phyloP scores from a whole-genome alignment of 2,888 invertebrate species.

The Copidosoma aretas region DNA sequence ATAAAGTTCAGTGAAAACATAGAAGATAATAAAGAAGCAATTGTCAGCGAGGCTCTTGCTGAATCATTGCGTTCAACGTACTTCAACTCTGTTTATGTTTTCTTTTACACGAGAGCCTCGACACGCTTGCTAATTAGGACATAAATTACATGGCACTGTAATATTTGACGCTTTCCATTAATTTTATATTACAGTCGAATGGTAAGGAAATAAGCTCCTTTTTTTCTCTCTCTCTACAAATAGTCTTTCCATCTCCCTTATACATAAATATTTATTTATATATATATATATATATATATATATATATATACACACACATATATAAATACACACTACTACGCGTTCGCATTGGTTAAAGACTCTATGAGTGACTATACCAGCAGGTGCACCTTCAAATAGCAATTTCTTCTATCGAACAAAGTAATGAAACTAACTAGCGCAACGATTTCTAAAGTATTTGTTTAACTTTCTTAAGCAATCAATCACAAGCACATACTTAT shows the following conservation, averaged over 20 bases:
- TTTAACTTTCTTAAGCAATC: conserved; percentile 38
- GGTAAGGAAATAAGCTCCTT: conserved; percentile 36
- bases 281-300: conserved; percentile 40
- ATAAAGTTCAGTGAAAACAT: conserved; percentile 10
- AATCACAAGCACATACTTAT: conserved; percentile 48
- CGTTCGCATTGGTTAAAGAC: conserved; percentile 23
- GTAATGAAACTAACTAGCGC: conserved; percentile 42
- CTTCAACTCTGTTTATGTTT: conserved; percentile 3
- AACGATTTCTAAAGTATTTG: conserved; percentile 45
- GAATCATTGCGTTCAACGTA: conserved; percentile 1
- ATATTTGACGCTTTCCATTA: conserved; percentile 26
- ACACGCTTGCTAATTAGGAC: conserved; percentile 17
- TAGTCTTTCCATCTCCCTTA: conserved; percentile 41
- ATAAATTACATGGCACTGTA: conserved; percentile 39
- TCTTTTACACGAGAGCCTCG: conserved; percentile 10
- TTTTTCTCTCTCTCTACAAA: conserved; percentile 35
- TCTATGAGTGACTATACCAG: conserved; percentile 17
- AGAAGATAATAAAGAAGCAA: conserved; percentile 10
- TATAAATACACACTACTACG: conserved; percentile 39
- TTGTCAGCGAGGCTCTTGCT: conserved; percentile 13
- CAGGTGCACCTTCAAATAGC: conserved; percentile 45
- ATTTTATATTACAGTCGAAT: conserved; percentile 11
- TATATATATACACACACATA: conserved; percentile 40
- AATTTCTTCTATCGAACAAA: conserved; percentile 43
- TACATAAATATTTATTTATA: conserved; percentile 41